Conservation (phyloP, 64 coral and sea anemone genomes). For the Exaiptasia diaphana region DNA sequence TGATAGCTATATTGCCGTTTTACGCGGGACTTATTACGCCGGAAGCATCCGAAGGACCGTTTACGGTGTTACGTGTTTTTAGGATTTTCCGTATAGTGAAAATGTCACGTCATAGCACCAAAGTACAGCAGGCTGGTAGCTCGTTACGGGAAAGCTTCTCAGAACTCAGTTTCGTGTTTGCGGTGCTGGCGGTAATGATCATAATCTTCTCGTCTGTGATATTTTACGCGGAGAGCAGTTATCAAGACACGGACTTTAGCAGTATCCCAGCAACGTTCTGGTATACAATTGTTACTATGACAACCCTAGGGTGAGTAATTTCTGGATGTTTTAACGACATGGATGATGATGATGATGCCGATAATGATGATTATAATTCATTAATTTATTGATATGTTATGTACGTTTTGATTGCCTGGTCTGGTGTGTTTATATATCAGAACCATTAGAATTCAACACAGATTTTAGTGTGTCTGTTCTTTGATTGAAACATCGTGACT, state of each 20-base stretch:
- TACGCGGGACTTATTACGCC: constrained; percentile 65
- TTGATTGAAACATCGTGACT: too few relatives aligned
- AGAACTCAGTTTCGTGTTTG: constrained; percentile 77
- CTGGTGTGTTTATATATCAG: too few relatives aligned
- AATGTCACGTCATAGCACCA: constrained; percentile 83
- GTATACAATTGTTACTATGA: constrained; percentile 96
- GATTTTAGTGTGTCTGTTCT: too few relatives aligned
- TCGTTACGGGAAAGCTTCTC: constrained; percentile 77
- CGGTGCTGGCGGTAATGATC: constrained; percentile 59
- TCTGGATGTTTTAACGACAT: too few relatives aligned
- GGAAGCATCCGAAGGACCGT: constrained; percentile 57
- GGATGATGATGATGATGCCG: too few relatives aligned
- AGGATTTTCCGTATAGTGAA: constrained; percentile 90
- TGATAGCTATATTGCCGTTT: constrained; percentile 75
- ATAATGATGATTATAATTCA: too few relatives aligned
- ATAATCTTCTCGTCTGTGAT: constrained; percentile 85
- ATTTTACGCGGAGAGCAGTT: constrained; percentile 78
- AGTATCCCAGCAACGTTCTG: constrained; percentile 85
- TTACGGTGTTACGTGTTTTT: constrained; percentile 79
- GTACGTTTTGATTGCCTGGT: too few relatives aligned
- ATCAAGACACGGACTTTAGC: constrained; percentile 60
- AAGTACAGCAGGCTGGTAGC: constrained; percentile 64
- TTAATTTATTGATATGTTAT: too few relatives aligned
- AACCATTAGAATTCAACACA: too few relatives aligned
- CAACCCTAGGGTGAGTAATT: constrained; percentile 90